Conservation (phyloP, 2,113 vertebrate genomes). For the Tyrannus savana region DNA sequence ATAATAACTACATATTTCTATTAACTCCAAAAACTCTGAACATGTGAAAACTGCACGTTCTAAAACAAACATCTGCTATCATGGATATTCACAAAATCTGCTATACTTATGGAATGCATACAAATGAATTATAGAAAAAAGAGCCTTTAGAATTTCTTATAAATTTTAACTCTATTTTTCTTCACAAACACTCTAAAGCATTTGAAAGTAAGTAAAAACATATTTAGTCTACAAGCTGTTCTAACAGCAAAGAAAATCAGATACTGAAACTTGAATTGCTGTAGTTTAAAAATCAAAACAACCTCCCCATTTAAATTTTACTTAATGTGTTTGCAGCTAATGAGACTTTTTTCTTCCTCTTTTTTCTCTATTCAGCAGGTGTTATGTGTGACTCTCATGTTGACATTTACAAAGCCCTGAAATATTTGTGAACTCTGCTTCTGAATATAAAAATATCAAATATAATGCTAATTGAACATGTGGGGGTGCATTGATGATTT, state of each 20-base stretch:
- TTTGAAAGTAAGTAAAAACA: not conserved
- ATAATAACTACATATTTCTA: not conserved
- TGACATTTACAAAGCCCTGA: not conserved
- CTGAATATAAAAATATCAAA: not conserved
- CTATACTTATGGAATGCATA: not conserved
- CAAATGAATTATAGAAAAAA: not conserved
- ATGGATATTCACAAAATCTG: not conserved
- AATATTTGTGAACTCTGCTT: not conserved
- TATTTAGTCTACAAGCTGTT: not conserved
- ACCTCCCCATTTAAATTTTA: not conserved
- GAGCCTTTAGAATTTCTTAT: not conserved
- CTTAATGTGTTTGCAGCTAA: not conserved
- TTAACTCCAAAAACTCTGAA: not conserved
- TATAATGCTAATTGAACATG: not conserved
- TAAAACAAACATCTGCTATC: not conserved
- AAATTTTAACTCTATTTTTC: not conserved
- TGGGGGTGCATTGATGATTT: not conserved
- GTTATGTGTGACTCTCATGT: not conserved
- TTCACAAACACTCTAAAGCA: not conserved
- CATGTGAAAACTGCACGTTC: not conserved
- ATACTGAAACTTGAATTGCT: not conserved
- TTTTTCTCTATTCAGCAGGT: not conserved
- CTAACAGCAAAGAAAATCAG: not conserved
- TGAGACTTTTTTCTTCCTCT: not conserved
- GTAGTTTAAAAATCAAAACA: not conserved